Base-by-base conservation (phyloP, 1,140 invertebrate species). In the Cydia strobilella region DNA sequence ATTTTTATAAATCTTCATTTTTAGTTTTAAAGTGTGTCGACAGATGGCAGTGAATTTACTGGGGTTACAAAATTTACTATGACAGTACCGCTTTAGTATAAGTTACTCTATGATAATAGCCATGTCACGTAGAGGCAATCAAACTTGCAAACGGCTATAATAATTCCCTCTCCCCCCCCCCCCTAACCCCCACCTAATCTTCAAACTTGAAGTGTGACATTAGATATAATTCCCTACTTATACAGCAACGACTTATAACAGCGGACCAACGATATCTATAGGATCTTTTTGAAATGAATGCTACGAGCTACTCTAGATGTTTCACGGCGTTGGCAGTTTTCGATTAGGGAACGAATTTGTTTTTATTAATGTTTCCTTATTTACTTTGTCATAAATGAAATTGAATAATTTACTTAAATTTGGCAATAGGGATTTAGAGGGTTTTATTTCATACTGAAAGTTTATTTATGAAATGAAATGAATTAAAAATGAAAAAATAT, bases 161-260 rank as follows among this genome's bases (percentile, higher is more conserved):
- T 59, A n/a, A n/a, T n/a, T n/a, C n/a, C n/a, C n/a, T 12, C 54
- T n/a, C 9, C 42, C 54, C 54, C 54, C 54, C 20, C 2, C 42
- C 0, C 42, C 20, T n/a, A n/a, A n/a, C n/a, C 18, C 54, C 54
- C 20, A 23, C 54, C 54, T 59, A 59, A 59, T 59, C 54, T 59
- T 59, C 18, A 59, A 59, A 59, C 54, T 59, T 23, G 20, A 59
- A 59, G 54, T 59, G 54, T 59, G 54, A 59, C 23, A 59, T 59
- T 59, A 23, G 54, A 59, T 59, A 59, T 59, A 59, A 59, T 23
- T 59, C 54, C 54, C 20, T 23, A n/a, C 54, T 23, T 59, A 59
- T 59, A 23, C n/a, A 0, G 20, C 12, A 23, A 23, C 35, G 35
- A 39, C 35, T 39, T 39, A 39, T 39, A 10, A n/a, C 2, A 48